Conservation (phyloP, 2,113 vertebrate genomes). For the Cyanoderma ruficeps region DNA sequence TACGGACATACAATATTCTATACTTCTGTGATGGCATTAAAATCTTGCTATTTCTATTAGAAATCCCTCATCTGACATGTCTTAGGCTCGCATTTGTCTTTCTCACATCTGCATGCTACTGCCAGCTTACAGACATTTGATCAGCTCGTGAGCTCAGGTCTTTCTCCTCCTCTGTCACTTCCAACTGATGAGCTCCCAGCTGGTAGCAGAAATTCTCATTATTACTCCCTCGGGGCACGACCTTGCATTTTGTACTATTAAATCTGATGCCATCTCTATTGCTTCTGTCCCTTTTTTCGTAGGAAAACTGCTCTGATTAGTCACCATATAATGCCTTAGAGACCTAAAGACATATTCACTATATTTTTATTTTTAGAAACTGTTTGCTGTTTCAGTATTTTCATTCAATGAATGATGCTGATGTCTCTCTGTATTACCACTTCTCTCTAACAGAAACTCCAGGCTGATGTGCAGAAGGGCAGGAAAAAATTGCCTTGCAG, state of each 20-base stretch:
- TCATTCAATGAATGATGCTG: slow-evolving; percentile 62
- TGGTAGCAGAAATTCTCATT: slow-evolving; percentile 68
- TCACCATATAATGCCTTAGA: slow-evolving; percentile 47
- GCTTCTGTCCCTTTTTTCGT: slow-evolving; percentile 44
- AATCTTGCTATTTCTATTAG: slow-evolving; percentile 39
- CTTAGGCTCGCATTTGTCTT: slow-evolving; percentile 43
- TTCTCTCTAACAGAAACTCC: slow-evolving; percentile 45
- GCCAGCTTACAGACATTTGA: slow-evolving; percentile 57
- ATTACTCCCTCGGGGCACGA: slow-evolving; percentile 61
- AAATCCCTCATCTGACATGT: slow-evolving; percentile 32
- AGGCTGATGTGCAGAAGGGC: slow-evolving; percentile 13
- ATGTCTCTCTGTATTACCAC: slow-evolving; percentile 58
- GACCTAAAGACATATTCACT: slow-evolving; percentile 57
- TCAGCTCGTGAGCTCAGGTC: not conserved
- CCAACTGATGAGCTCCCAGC: slow-evolving; percentile 66
- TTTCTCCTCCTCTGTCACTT: slow-evolving; percentile 67
- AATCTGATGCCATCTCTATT: slow-evolving; percentile 64
- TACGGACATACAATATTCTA: not conserved
- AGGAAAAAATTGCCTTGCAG: slow-evolving; percentile 34
- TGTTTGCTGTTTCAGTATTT: slow-evolving; percentile 58
- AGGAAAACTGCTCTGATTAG: slow-evolving; percentile 58
- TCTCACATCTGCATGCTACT: slow-evolving; percentile 53
- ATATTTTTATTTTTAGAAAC: slow-evolving; percentile 67
- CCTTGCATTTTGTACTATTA: slow-evolving; percentile 58
- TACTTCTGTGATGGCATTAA: slow-evolving; percentile 2